These are phyloP conservation scores for Panthera uncia DNA, from an alignment of 2,113 vertebrate species.

Conservation along the genomic window DNA sequence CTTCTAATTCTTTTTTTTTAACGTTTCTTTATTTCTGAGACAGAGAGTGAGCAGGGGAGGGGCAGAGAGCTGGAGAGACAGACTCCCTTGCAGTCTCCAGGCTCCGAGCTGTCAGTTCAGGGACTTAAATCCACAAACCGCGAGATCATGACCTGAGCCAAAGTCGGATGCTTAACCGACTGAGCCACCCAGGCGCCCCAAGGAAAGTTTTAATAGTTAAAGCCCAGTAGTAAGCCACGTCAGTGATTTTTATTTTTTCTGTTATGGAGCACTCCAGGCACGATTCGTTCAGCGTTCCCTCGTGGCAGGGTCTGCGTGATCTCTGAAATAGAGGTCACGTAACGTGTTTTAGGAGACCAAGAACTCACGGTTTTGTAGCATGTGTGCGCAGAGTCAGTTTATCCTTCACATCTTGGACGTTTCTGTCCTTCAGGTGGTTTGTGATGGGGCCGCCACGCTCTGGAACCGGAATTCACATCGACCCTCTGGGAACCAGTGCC, in stretches of 20 bases:
- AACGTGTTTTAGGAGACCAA: background rate
- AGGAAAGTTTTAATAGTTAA: background rate
- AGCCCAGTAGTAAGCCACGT: background rate
- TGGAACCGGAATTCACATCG: constrained; percentile 98
- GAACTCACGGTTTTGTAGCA: background rate
- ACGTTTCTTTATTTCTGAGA: too few relatives aligned
- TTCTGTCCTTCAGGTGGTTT: constrained; percentile 90
- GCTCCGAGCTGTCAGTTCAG: too few relatives aligned
- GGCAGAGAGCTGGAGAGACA: too few relatives aligned
- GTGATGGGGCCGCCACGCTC: constrained; percentile 98
- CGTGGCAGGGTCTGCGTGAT: background rate
- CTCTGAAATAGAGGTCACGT: background rate
- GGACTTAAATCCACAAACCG: too few relatives aligned
- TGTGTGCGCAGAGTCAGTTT: too few relatives aligned
- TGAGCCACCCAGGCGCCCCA: too few relatives aligned
- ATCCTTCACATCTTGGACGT: background rate
- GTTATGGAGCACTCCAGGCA: background rate
- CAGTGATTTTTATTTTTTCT: background rate
- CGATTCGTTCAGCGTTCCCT: background rate
- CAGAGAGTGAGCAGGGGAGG: too few relatives aligned
- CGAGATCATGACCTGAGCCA: too few relatives aligned
- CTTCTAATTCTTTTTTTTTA: too few relatives aligned
- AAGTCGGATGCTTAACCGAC: too few relatives aligned
- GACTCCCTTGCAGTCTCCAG: too few relatives aligned
- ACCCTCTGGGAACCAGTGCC: constrained; percentile 97